phyloP scores from a whole-genome alignment of 2,113 vertebrate genomes.

The Sapayoa aenigma region DNA sequence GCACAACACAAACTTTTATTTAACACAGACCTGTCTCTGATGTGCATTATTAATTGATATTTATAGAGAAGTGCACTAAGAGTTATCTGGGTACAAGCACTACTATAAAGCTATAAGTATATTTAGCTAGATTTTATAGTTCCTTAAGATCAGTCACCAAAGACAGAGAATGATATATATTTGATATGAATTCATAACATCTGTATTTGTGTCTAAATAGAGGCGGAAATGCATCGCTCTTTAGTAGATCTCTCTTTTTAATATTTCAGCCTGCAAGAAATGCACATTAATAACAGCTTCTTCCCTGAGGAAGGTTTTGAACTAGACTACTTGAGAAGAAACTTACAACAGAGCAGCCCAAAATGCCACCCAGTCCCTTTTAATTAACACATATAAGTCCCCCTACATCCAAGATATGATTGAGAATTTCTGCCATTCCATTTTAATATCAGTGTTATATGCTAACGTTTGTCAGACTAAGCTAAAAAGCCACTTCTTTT shows the following conservation, averaged over 20 bases:
- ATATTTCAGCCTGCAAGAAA: conserved; percentile 60
- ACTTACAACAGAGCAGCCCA: conserved; percentile 31
- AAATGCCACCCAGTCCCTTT: conserved; percentile 71
- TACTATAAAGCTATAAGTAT: neutral
- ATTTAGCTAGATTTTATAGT: conserved; percentile 21
- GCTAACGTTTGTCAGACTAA: conserved; percentile 81
- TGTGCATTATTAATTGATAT: conserved; percentile 24
- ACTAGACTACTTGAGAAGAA: conserved; percentile 53
- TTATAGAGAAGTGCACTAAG: neutral
- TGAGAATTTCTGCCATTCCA: conserved; percentile 72
- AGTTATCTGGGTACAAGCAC: neutral
- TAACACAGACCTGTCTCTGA: neutral
- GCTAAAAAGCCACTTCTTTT: conserved; percentile 81
- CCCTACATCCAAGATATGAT: conserved; percentile 63
- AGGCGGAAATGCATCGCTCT: conserved; percentile 48
- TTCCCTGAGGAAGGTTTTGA: conserved; percentile 56
- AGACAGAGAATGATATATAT: neutral
- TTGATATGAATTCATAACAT: conserved; percentile 18
- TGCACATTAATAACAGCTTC: conserved; percentile 61
- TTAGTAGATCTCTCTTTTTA: conserved; percentile 39
- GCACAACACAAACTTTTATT: neutral
- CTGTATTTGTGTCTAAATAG: conserved; percentile 37
- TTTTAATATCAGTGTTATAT: conserved; percentile 77
- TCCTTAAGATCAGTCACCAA: neutral
- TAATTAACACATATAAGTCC: conserved; percentile 72